phyloP scores from a whole-genome alignment of 1,140 invertebrate genomes.

The Drosophila nasuta region DNA sequence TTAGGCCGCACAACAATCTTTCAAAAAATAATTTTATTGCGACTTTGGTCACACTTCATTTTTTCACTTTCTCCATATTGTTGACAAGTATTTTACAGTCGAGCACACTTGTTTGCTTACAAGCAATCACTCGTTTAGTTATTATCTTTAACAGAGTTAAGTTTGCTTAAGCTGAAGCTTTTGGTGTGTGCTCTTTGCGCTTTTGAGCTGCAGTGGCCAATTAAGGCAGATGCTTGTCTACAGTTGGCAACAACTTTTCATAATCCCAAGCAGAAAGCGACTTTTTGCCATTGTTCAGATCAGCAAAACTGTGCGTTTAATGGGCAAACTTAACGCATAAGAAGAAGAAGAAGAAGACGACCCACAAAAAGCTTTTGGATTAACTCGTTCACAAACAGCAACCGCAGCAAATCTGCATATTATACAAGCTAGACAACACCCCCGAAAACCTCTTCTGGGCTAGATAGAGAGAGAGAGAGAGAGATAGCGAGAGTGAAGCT shows the following conservation, averaged over 20 bases:
- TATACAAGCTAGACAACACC: constrained; percentile 26
- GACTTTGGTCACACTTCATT: too few relatives aligned
- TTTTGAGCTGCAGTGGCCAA: constrained; percentile 19
- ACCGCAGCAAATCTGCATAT: constrained; percentile 72
- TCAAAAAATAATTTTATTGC: too few relatives aligned
- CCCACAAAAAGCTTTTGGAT: constrained; percentile 34
- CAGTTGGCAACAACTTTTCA: constrained; percentile 22
- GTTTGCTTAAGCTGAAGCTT: neutral
- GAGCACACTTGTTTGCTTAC: too few relatives aligned
- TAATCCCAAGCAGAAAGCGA: constrained; percentile 15
- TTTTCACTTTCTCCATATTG: too few relatives aligned
- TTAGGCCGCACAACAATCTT: too few relatives aligned
- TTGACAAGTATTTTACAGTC: too few relatives aligned
- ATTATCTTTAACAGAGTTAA: constrained; percentile 13
- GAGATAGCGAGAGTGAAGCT: neutral
- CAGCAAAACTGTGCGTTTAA: constrained; percentile 29
- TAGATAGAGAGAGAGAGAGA: neutral
- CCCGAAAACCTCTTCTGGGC: neutral
- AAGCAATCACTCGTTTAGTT: neutral
- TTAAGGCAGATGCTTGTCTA: constrained; percentile 19
- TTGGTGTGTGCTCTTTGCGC: neutral
- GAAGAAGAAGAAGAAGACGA: neutral
- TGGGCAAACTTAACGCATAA: constrained; percentile 31
- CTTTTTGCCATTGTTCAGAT: constrained; percentile 34
- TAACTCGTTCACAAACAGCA: constrained; percentile 45